Conservation (phyloP, 2,888 invertebrate species). For the Thereva nobilitata region DNA sequence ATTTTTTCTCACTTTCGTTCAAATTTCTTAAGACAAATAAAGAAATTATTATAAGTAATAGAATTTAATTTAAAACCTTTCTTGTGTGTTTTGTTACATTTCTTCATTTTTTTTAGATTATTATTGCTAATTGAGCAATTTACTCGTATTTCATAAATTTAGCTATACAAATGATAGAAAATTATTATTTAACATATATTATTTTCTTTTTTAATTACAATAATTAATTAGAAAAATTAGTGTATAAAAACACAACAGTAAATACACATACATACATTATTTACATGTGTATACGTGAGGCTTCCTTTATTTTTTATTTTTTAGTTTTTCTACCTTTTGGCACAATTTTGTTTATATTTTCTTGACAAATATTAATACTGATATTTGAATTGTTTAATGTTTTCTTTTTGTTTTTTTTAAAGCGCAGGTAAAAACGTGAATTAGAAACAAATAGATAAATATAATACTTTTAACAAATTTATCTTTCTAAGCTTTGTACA, state of each 20-base stretch:
- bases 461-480: too few relatives aligned
- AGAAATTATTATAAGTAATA: too few relatives aligned
- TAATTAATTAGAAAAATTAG: slow-evolving; percentile 28
- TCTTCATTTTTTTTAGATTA: slow-evolving; percentile 29
- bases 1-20: slow-evolving; percentile 13
- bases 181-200: slow-evolving; percentile 10
- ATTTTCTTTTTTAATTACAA: slow-evolving; percentile 19
- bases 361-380: slow-evolving; percentile 7
- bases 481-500: too few relatives aligned
- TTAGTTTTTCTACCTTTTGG: slow-evolving; percentile 9
- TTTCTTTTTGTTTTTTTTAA: too few relatives aligned
- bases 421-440: too few relatives aligned
- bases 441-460: too few relatives aligned
- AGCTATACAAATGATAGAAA: slow-evolving; percentile 31
- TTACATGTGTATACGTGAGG: slow-evolving; percentile 23
- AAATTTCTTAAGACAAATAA: background rate
- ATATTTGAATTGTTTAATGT: too few relatives aligned
- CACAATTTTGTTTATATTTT: slow-evolving; percentile 8
- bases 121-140: slow-evolving; percentile 42
- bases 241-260: slow-evolving; percentile 31
- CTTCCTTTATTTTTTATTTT: background rate
- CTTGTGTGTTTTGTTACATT: slow-evolving; percentile 3
- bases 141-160: slow-evolving; percentile 26
- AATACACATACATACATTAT: slow-evolving; percentile 33
- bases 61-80: slow-evolving; percentile 18